Conservation (phyloP, 2,797 vertebrate species). For the Sardinella longiceps region DNA sequence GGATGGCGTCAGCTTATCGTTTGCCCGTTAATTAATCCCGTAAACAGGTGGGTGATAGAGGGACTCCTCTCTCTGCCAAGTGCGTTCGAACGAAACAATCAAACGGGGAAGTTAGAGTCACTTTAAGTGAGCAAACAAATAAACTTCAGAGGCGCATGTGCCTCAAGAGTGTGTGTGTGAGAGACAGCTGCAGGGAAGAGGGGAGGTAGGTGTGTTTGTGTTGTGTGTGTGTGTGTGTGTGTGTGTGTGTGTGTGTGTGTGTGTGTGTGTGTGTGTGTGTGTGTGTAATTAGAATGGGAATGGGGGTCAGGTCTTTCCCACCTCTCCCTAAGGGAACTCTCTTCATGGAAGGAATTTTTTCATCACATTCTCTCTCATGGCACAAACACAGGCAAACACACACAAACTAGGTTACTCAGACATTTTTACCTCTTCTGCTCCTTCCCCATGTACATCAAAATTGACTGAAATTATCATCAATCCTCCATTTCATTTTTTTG, state of each 20-base stretch:
- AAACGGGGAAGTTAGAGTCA: background rate
- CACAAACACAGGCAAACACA: background rate
- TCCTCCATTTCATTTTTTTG: background rate
- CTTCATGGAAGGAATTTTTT: constrained; percentile 16
- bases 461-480: background rate
- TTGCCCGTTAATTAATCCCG: constrained; percentile 74
- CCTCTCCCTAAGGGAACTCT: constrained; percentile 21
- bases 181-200: constrained; percentile 38
- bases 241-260: constrained; percentile 17
- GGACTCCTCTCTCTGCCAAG: background rate
- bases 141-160: background rate
- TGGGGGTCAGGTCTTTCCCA: constrained; percentile 4
- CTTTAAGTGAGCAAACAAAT: background rate
- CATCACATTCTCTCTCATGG: constrained; percentile 9
- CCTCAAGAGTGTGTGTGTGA: constrained; percentile 34
- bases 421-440: background rate
- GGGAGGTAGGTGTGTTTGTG: background rate
- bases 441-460: background rate
- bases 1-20: constrained; percentile 66
- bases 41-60: constrained; percentile 62
- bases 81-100: background rate
- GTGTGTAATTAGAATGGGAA: background rate
- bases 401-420: background rate
- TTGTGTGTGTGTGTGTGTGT: constrained; percentile 16
- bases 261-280: constrained; percentile 20